Percentiles rank a stretch among this genome's conserved stretches.
Conservation (phyloP, 1,140 invertebrate species). For the Drosophila navojoa region DNA sequence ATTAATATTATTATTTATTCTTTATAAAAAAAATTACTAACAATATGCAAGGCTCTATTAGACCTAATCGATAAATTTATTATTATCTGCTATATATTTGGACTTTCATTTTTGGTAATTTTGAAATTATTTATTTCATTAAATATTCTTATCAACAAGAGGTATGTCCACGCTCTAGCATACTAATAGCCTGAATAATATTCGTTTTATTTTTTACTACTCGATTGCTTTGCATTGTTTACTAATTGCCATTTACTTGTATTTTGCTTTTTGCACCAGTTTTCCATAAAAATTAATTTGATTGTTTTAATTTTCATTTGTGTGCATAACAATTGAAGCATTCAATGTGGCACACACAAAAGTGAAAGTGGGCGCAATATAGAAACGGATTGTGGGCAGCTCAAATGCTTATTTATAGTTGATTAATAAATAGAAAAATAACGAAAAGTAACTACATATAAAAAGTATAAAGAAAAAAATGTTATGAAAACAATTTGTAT, state of each 20-base stretch:
- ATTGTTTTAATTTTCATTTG: conserved; percentile 63
- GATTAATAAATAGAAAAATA: conserved; percentile 56
- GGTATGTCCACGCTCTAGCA: too few relatives aligned
- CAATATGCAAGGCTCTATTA: too few relatives aligned
- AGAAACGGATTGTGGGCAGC: conserved; percentile 21
- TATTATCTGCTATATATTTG: too few relatives aligned
- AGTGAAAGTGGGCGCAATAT: conserved; percentile 31
- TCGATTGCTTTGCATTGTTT: conserved; percentile 47
- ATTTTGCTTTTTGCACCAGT: conserved; percentile 44
- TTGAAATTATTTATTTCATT: too few relatives aligned
- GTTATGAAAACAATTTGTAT: too few relatives aligned
- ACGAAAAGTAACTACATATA: background rate
- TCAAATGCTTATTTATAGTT: conserved; percentile 57
- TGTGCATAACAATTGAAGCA: conserved; percentile 59
- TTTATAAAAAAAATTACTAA: too few relatives aligned
- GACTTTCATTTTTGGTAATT: too few relatives aligned
- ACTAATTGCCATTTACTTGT: conserved; percentile 63
- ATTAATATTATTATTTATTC: too few relatives aligned
- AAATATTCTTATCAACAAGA: background rate
- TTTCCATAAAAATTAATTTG: conserved; percentile 63
- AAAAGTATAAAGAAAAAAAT: conserved; percentile 3
- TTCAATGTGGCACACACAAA: conserved; percentile 41
- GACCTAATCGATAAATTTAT: too few relatives aligned
- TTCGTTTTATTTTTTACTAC: conserved; percentile 6
- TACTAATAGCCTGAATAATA: background rate